Base-by-base conservation (phyloP, 2,797 vertebrate species). In the Amblyopsis hoosieri region DNA sequence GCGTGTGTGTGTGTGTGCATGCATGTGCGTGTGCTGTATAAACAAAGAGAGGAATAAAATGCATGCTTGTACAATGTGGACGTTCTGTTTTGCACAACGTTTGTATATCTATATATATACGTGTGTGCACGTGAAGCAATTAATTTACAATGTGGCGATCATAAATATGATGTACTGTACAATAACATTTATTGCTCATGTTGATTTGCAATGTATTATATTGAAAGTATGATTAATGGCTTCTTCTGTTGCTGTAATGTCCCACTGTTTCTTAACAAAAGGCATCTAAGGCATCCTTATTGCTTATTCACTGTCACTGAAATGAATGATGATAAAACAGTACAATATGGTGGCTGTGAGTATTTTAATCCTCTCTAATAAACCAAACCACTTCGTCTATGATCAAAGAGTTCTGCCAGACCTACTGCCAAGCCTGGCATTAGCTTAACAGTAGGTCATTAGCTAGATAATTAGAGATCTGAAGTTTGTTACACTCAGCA, bases 361-460 rank as follows among this genome's bases (percentile, higher is more conserved):
- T 7, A 45, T 57, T 60, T 74, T 33, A 33, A 7, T 63, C 11
- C 37, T 70, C 51, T 68, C 48, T 45, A 19, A 66, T 57, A 54
- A 2, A 60, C 53, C 17, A 33, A 64, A 57, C 55, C 51, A 57
- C 46, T 45, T 71, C 67, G 71, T 31, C 17, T 9, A 8, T 46
- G 23, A 47, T 15, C 42, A 54, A 23, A 62, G 33, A n/a, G 62
- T 78, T 69, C 57, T 50, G 29, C 42, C 45, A 37, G 71, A 57
- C 74, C 60, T 46, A n/a, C 51, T 61, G 75, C 80, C 82, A 84
- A 74, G 60, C 10, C 56, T 74, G 79, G 76, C 84, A 85, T 88
- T 87, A 85, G 82, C 79, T 76, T 69, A 84, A 85, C 87, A 88
- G 85, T 80, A 79, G 81, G 86, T 79, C 72, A 75, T 86, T 81